Conservation (phyloP, 2,797 vertebrate genomes). For the Myoxocephalus aenaeus region DNA sequence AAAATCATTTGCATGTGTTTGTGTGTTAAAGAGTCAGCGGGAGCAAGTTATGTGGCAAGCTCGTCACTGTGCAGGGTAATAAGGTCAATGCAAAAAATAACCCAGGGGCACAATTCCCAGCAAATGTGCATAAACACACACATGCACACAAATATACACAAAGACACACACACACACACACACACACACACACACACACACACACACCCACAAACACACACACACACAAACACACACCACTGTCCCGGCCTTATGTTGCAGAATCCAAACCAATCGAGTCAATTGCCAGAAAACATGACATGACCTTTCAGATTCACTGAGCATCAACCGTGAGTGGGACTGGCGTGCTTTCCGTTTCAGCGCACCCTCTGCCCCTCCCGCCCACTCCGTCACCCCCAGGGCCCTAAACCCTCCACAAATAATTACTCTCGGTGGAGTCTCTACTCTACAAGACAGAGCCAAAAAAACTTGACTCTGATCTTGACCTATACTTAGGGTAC, state of each 20-base stretch:
- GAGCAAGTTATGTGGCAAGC: constrained; percentile 82
- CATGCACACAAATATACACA: constrained; percentile 48
- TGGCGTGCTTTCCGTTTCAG: constrained; percentile 93
- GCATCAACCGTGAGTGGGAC: constrained; percentile 91
- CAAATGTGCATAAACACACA: constrained; percentile 90
- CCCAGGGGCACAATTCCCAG: constrained; percentile 91
- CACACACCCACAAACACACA: constrained; percentile 49
- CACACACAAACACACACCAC: constrained; percentile 64
- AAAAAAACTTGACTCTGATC: constrained; percentile 86
- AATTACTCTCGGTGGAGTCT: constrained; percentile 92
- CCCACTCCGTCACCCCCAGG: constrained; percentile 82
- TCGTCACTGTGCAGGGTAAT: constrained; percentile 92
- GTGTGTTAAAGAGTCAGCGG: constrained; percentile 65
- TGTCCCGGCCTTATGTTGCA: constrained; percentile 91
- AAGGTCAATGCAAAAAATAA: constrained; percentile 97
- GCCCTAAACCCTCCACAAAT: constrained; percentile 94
- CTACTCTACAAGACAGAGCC: constrained; percentile 88
- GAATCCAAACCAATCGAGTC: constrained; percentile 96
- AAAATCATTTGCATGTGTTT: constrained; percentile 44
- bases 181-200: constrained; percentile 59
- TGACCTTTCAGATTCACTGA: constrained; percentile 98
- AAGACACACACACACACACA: constrained; percentile 46
- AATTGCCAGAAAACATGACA: constrained; percentile 98
- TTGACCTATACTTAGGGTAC: constrained; percentile 86
- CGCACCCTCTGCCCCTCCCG: constrained; percentile 87